These are phyloP conservation scores for Stenodema calcarata DNA, from an alignment of 2,888 invertebrate species.

Conservation along the genomic window DNA sequence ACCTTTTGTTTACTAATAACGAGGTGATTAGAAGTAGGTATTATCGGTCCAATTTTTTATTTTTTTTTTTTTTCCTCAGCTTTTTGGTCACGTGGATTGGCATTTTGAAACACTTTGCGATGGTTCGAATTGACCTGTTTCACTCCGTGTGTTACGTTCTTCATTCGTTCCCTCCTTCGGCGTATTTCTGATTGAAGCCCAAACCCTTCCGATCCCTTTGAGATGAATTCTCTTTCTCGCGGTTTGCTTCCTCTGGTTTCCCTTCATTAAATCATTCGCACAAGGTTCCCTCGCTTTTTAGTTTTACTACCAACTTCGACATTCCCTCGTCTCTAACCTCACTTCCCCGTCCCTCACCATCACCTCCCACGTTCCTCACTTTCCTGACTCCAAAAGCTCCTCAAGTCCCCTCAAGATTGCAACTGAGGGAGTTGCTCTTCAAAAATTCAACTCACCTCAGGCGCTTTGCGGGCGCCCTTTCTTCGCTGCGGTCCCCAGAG, in stretches of 20 bases:
- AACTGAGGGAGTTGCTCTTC: not conserved
- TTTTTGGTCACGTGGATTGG: too few relatives aligned
- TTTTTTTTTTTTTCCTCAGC: too few relatives aligned
- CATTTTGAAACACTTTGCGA: too few relatives aligned
- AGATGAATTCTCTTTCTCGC: not conserved
- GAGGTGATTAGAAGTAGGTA: too few relatives aligned
- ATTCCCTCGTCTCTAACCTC: not conserved
- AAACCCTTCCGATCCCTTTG: not conserved
- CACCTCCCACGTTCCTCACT: not conserved
- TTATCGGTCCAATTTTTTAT: too few relatives aligned
- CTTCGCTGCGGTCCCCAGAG: not conserved
- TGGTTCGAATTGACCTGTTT: too few relatives aligned
- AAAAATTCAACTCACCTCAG: constrained; percentile 21
- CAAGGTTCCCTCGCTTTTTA: not conserved
- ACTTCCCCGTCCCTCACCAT: not conserved
- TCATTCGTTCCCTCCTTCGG: not conserved
- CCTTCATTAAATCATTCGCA: not conserved
- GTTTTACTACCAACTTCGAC: not conserved
- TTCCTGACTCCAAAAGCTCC: not conserved
- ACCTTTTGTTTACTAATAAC: too few relatives aligned
- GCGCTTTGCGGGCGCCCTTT: constrained; percentile 15
- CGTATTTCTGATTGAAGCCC: not conserved
- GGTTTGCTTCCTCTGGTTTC: not conserved
- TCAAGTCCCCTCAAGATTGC: not conserved
- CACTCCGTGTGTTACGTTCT: too few relatives aligned